Evolutionary conservation across 2,113 vertebrate species (phyloP).

Genomic region (Eurystomus gularis): DNA sequence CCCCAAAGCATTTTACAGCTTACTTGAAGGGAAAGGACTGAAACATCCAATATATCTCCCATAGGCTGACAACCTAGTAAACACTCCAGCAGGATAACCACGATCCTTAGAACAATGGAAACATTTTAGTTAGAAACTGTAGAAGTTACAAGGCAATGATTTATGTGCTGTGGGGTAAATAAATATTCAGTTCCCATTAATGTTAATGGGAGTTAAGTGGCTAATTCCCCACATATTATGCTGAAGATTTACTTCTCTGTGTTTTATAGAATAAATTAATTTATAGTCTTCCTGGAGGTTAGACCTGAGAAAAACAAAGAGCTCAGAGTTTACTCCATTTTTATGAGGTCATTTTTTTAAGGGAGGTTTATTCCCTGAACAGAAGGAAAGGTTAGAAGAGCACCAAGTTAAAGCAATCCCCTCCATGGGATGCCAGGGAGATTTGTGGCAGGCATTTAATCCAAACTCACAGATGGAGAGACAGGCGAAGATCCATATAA

Average conservation of each 20-base stretch:
- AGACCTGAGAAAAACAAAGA: slow-evolving; percentile 62
- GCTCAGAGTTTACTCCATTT: slow-evolving; percentile 56
- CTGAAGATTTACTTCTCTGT: slow-evolving; percentile 67
- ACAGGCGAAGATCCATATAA: slow-evolving; percentile 32
- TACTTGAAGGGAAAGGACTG: slow-evolving; percentile 36
- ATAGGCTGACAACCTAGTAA: slow-evolving; percentile 57
- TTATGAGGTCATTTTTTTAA: slow-evolving; percentile 60
- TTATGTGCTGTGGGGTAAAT: slow-evolving; percentile 70
- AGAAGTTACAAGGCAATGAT: slow-evolving; percentile 66
- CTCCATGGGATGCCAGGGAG: slow-evolving; percentile 47
- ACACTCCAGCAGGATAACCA: slow-evolving; percentile 54
- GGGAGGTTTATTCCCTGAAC: slow-evolving; percentile 49
- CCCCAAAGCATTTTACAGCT: slow-evolving; percentile 44
- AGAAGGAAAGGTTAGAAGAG: slow-evolving; percentile 63
- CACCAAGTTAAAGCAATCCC: slow-evolving; percentile 42
- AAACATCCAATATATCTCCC: slow-evolving; percentile 59
- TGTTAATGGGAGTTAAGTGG: slow-evolving; percentile 74
- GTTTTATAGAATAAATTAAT: slow-evolving; percentile 69
- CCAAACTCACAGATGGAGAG: background rate
- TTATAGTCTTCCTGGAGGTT: slow-evolving; percentile 61
- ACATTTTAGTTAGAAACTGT: slow-evolving; percentile 69
- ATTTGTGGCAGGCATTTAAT: slow-evolving; percentile 58
- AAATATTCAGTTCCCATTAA: slow-evolving; percentile 73
- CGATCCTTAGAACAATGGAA: slow-evolving; percentile 67
- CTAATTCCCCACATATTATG: slow-evolving; percentile 69